Evolutionary conservation across 2,888 invertebrate genomes (phyloP), one percentile per base, ranked within the genome.

Genomic region (Cantharis flavilabris): DNA sequence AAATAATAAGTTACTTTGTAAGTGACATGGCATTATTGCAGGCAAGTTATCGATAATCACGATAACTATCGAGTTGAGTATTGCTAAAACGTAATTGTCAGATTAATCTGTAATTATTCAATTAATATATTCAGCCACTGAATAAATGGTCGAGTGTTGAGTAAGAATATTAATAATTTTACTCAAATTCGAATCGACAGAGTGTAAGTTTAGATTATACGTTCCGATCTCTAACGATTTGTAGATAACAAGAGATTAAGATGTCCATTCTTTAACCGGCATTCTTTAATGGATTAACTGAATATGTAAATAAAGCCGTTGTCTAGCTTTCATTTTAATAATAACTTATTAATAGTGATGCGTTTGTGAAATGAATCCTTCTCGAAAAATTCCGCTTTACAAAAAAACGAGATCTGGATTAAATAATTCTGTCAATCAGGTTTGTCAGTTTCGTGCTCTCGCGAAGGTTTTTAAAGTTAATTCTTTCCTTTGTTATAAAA

Each of bases 231-330:
- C 73, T 76, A 75, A 73, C 81, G 83, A 84, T 83, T 82, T 74
- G 69, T 77, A 82, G 83, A 84, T 84, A 84, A 83, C 82, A 82
- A 73, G 73, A 78, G 83, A 84, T 84, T 84, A 83, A 83, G 82
- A 83, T 79, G 83, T 84, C 83, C 78, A 75, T 76, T 79, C 73
- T 79, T 72, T 72, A 73, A 76, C 63, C 74, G 71, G 72, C 64
- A 28, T 73, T 63, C 30, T 79, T 71, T 76, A 76, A 73, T 74
- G 73, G 73, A 73, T 79, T 79, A 79, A 76, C 71, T 74, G 72
- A 71, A 78, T 74, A 73, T 70, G 65, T 71, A 71, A 71, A 71
- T 26, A 73, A 79, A 49, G 18, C 33, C 69, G 70, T 72, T 76
- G 73, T 76, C 76, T 65, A 76, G 62, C 62, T 28, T 63, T 78